Conservation (phyloP, 2,888 invertebrate species). For the Danaus chrysippus region DNA sequence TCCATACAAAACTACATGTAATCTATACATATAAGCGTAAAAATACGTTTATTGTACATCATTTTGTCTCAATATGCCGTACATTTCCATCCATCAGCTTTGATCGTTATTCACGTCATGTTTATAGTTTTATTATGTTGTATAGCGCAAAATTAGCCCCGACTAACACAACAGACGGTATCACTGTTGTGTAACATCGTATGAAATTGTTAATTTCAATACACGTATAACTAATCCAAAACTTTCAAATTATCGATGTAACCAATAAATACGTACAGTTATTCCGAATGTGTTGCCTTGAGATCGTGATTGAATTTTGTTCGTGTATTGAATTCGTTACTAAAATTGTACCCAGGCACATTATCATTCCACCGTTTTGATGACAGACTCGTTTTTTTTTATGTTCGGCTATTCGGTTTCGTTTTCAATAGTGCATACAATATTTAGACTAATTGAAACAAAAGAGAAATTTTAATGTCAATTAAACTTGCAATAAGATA, state of each 20-base stretch:
- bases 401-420: constrained; percentile 19
- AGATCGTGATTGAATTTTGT: constrained; percentile 35
- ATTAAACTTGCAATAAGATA: constrained; percentile 1
- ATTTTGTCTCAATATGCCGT: background rate
- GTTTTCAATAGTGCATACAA: constrained; percentile 18
- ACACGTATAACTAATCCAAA: constrained; percentile 23
- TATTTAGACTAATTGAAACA: constrained; percentile 4
- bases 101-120: background rate
- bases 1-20: constrained; percentile 24
- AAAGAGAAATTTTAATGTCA: constrained; percentile 4
- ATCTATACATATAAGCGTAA: constrained; percentile 4
- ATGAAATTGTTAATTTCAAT: constrained; percentile 27
- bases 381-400: constrained; percentile 24
- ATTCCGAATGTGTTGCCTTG: constrained; percentile 37
- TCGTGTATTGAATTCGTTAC: constrained; percentile 34
- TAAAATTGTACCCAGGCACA: constrained; percentile 23
- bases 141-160: constrained; percentile 16
- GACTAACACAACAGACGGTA: constrained; percentile 17
- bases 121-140: constrained; percentile 19
- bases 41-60: background rate
- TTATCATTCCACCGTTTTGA: constrained; percentile 23
- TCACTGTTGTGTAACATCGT: constrained; percentile 27
- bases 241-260: constrained; percentile 33
- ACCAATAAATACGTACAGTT: constrained; percentile 26
- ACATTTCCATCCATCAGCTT: background rate